Conservation (phyloP, 2,888 invertebrate species). For the Pseudococcus longispinus region DNA sequence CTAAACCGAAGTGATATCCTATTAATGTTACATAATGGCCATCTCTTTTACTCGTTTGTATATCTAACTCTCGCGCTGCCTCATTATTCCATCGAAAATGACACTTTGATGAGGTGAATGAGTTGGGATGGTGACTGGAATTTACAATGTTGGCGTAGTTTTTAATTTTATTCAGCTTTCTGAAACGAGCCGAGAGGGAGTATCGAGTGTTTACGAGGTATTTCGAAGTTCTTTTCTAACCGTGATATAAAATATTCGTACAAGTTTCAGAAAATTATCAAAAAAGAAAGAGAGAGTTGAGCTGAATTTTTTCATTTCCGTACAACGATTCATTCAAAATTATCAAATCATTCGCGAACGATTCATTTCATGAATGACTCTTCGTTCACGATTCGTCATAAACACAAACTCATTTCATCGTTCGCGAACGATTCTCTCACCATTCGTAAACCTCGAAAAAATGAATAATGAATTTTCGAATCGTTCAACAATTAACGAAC, state of each 20-base stretch:
- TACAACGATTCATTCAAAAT: not conserved
- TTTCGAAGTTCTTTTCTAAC: not conserved
- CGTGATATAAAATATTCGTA: too few relatives aligned
- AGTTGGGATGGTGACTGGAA: not conserved
- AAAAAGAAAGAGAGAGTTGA: too few relatives aligned
- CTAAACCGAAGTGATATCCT: not conserved
- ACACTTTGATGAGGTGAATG: not conserved
- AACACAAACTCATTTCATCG: too few relatives aligned
- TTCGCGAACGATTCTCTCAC: too few relatives aligned
- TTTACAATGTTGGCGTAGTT: not conserved
- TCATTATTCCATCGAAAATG: not conserved
- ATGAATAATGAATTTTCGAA: too few relatives aligned
- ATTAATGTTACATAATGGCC: slow-evolving; percentile 7
- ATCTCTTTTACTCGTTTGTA: not conserved
- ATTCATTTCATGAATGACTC: not conserved
- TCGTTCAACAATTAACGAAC: too few relatives aligned
- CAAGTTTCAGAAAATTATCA: too few relatives aligned
- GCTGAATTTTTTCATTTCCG: not conserved
- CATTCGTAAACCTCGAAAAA: too few relatives aligned
- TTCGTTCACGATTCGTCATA: too few relatives aligned
- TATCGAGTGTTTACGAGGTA: not conserved
- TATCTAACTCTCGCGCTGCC: not conserved
- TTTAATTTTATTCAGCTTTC: not conserved
- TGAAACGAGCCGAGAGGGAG: too few relatives aligned
- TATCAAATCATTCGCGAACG: not conserved